Percentiles rank a stretch among this genome's conserved stretches.
These are phyloP conservation scores for Dicentrarchus labrax DNA, from an alignment of 2,113 vertebrate species.

Conservation along the genomic window DNA sequence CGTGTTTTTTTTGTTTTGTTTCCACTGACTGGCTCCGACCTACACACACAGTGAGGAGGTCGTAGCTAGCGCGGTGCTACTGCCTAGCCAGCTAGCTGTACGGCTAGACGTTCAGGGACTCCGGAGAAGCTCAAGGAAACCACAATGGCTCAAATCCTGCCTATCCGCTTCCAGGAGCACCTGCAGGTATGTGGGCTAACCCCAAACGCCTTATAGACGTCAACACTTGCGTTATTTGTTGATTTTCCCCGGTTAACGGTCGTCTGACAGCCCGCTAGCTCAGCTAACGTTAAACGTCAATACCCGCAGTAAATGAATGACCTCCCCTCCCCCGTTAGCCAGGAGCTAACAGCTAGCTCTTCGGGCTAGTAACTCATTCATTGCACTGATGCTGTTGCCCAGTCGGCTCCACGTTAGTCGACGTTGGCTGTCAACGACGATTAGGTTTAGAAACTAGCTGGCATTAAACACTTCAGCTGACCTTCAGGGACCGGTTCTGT, in stretches of 20 bases:
- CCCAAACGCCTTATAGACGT: neutral
- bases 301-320: constrained; percentile 85
- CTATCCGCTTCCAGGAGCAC: constrained; percentile 98
- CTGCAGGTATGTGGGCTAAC: constrained; percentile 85
- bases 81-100: constrained; percentile 75
- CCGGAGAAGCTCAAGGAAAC: constrained; percentile 78
- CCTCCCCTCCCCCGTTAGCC: constrained; percentile 82
- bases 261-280: constrained; percentile 65
- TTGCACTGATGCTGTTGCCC: constrained; percentile 18
- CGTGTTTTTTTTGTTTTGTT: constrained; percentile 34
- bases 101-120: constrained; percentile 77
- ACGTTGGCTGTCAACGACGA: constrained; percentile 1
- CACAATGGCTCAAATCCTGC: constrained; percentile 96
- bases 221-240: neutral
- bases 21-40: constrained; percentile 75
- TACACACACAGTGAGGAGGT: constrained; percentile 82
- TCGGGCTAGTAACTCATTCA: constrained; percentile 46
- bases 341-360: constrained; percentile 47
- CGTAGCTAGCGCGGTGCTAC: constrained; percentile 81
- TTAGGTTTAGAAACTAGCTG: neutral
- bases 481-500: neutral
- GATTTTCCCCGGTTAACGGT: neutral
- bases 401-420: neutral
- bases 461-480: neutral
- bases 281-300: constrained; percentile 70